phyloP scores from a whole-genome alignment of 2,888 invertebrate species.

The Synergus gifuensis region DNA sequence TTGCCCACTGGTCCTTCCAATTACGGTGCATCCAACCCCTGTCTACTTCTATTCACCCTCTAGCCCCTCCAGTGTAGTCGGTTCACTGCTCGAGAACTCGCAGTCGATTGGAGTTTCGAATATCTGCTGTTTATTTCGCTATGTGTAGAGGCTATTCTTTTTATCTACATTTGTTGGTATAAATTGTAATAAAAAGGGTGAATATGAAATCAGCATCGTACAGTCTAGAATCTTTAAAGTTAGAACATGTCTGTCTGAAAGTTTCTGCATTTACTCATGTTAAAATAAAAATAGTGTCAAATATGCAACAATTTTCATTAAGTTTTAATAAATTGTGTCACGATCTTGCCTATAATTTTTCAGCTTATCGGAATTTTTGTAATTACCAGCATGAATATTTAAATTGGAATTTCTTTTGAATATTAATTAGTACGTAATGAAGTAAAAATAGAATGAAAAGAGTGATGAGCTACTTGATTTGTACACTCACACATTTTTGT shows the following conservation, averaged over 20 bases:
- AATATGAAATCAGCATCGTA: background rate
- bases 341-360: too few species aligned
- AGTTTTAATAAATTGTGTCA: too few species aligned
- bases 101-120: conserved; percentile 25
- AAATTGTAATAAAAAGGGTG: background rate
- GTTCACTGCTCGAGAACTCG: background rate
- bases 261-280: too few species aligned
- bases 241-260: too few species aligned
- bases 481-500: background rate
- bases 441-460: background rate
- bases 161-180: background rate
- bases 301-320: too few species aligned
- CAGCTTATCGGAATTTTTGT: too few species aligned
- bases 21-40: background rate
- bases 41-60: background rate
- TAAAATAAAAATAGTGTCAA: too few species aligned
- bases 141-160: background rate
- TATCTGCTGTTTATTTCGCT: conserved; percentile 22
- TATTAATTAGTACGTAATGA: background rate
- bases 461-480: background rate
- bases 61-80: background rate
- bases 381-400: background rate
- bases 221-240: background rate
- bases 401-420: background rate
- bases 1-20: conserved; percentile 21